Percentiles rank a stretch among this genome's conserved stretches.
Conservation (phyloP, 2,113 vertebrate species). For the Gasterosteus aculeatus region DNA sequence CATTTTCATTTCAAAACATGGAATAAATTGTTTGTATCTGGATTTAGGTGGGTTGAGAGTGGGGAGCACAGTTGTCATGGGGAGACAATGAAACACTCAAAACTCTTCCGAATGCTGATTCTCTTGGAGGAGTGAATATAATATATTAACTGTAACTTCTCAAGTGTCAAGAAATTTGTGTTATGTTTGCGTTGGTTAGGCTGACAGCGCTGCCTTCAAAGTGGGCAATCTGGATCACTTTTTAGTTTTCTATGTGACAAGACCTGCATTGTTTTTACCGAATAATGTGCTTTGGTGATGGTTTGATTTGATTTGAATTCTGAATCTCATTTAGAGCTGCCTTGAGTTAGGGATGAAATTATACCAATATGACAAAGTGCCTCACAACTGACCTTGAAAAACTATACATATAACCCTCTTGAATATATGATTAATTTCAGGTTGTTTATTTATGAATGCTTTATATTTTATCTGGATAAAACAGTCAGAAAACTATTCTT, state of each 20-base stretch:
- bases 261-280: slow-evolving; percentile 2
- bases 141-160: slow-evolving; percentile 31
- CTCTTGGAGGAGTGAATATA: slow-evolving; percentile 19
- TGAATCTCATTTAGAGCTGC: slow-evolving; percentile 38
- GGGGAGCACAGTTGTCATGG: slow-evolving; percentile 20
- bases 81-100: slow-evolving; percentile 14
- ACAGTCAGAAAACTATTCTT: neutral
- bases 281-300: slow-evolving; percentile 3
- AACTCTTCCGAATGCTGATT: slow-evolving; percentile 42
- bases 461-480: neutral
- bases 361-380: neutral
- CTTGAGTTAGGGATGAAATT: neutral
- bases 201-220: slow-evolving; percentile 39
- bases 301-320: slow-evolving; percentile 8
- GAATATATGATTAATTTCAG: neutral
- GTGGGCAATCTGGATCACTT: slow-evolving; percentile 18
- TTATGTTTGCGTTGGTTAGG: slow-evolving; percentile 30
- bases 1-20: slow-evolving; percentile 57
- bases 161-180: slow-evolving; percentile 37
- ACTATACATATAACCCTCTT: neutral
- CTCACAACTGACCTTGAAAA: neutral
- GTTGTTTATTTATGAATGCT: neutral
- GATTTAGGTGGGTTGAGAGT: neutral
- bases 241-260: slow-evolving; percentile 26
- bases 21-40: slow-evolving; percentile 26